Percentiles rank a stretch among this genome's conserved stretches.
phyloP scores from a whole-genome alignment of 1,140 invertebrate genomes.

The Psix sp. region DNA sequence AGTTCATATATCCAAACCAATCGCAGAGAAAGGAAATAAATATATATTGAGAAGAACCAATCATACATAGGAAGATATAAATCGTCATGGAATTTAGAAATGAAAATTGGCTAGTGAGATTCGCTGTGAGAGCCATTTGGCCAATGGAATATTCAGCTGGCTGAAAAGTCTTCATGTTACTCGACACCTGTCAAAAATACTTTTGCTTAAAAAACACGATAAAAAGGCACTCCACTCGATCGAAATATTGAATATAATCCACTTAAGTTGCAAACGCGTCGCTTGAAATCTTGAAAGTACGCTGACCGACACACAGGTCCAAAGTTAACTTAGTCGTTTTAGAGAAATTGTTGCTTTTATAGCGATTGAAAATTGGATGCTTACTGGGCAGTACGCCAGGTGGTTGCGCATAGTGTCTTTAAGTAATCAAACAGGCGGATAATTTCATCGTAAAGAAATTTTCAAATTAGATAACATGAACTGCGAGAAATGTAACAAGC shows the following conservation, averaged over 20 bases:
- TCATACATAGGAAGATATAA: not conserved
- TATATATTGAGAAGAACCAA: too few relatives aligned
- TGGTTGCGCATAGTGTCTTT: conserved; percentile 68
- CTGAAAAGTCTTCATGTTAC: conserved; percentile 56
- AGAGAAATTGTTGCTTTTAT: conserved; percentile 71
- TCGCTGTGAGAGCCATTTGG: conserved; percentile 7
- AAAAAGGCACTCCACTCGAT: conserved; percentile 75
- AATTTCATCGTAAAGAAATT: conserved; percentile 50
- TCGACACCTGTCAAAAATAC: conserved; percentile 61
- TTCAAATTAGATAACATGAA: conserved; percentile 36
- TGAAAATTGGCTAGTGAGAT: conserved; percentile 11
- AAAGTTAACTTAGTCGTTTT: conserved; percentile 64
- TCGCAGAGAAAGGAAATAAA: too few relatives aligned
- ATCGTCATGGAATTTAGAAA: not conserved
- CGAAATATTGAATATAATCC: conserved; percentile 77
- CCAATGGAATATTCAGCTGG: conserved; percentile 51
- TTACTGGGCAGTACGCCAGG: conserved; percentile 72
- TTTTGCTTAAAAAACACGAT: conserved; percentile 61
- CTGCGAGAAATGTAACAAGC: too few relatives aligned
- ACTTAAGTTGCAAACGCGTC: conserved; percentile 69
- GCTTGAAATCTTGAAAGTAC: conserved; percentile 65
- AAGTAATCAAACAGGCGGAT: conserved; percentile 54
- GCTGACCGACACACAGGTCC: conserved; percentile 64
- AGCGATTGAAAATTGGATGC: conserved; percentile 71
- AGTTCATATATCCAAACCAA: too few relatives aligned